Base-by-base conservation (phyloP, 2,888 invertebrate species). In the Dasysyrphus albostriatus region DNA sequence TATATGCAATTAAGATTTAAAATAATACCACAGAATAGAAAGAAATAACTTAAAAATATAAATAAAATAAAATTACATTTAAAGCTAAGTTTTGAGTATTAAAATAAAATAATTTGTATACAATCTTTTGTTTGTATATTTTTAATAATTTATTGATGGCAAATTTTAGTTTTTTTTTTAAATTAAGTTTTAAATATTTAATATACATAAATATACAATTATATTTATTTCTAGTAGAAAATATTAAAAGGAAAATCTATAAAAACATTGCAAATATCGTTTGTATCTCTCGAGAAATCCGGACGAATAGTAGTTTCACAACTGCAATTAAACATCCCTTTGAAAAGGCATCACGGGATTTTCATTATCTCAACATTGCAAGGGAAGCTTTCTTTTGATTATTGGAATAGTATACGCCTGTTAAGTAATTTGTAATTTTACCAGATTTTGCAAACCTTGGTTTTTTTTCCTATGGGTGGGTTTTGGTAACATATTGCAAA, bases 11-110 rank as follows among this genome's bases (percentile, higher is more conserved):
- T 67, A 19, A 58, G 51, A 54, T 63, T 65, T 63, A 76, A 82
- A 76, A 54, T 70, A 39, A 82, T 70, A 82, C 75, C 81, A 82
- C 81, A 82, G 81, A 76, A 65, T 56, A 70, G 69, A 70, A 70
- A 69, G 34, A 61, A 65, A 63, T 56, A 56, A 47, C 42, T 49
- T 65, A 47, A 59, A 19, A 70, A 32, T 76, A 44, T 67, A 65
- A 77, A 70, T 59, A 51, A 19, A 70, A 39, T 76, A 34, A 67
- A 37, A 77, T 70, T 32, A 72, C n/a, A 51, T 59, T 59, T 75
- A 61, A 70, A 76, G 70, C 61, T 69, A 69, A 75, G 7, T 63
- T 59, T 39, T 16, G 42, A 56, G 39, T 56, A 19, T 75, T 74
- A 12, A 44, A 76, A 56, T n/a, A n/a, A 37, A 16, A 58, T 16